phyloP scores from a whole-genome alignment of 2,888 invertebrate genomes.

The Vanessa cardui region DNA sequence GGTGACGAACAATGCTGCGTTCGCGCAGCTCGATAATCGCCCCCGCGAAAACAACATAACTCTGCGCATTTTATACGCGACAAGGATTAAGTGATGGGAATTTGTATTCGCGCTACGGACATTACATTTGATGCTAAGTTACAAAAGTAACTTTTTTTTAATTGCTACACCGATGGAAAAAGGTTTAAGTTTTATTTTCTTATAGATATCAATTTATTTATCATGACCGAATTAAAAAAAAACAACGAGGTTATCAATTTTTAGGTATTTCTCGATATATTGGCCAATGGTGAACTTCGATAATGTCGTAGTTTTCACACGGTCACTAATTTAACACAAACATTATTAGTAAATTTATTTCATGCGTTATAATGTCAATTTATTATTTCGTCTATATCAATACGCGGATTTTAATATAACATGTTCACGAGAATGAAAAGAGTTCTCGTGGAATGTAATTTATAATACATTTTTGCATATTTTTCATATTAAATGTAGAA shows the following conservation, averaged over 20 bases:
- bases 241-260: too few relatives aligned
- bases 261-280: too few relatives aligned
- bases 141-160: background rate
- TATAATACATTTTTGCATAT: conserved; percentile 22
- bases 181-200: too few relatives aligned
- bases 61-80: conserved; percentile 25
- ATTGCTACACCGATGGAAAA: too few relatives aligned
- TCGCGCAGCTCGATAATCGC: conserved; percentile 24
- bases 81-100: conserved; percentile 12
- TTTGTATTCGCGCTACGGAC: conserved; percentile 4
- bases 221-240: too few relatives aligned
- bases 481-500: conserved; percentile 22
- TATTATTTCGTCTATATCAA: too few relatives aligned
- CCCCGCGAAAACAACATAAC: conserved; percentile 32
- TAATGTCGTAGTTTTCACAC: too few relatives aligned
- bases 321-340: too few relatives aligned
- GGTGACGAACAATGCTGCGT: conserved; percentile 40
- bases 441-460: background rate
- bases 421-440: background rate
- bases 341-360: too few relatives aligned
- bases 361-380: too few relatives aligned
- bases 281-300: too few relatives aligned
- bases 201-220: too few relatives aligned
- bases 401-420: background rate
- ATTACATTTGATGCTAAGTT: background rate